These are phyloP conservation scores for Fragum fragum DNA, from an alignment of 2,888 invertebrate genomes.

Conservation along the genomic window DNA sequence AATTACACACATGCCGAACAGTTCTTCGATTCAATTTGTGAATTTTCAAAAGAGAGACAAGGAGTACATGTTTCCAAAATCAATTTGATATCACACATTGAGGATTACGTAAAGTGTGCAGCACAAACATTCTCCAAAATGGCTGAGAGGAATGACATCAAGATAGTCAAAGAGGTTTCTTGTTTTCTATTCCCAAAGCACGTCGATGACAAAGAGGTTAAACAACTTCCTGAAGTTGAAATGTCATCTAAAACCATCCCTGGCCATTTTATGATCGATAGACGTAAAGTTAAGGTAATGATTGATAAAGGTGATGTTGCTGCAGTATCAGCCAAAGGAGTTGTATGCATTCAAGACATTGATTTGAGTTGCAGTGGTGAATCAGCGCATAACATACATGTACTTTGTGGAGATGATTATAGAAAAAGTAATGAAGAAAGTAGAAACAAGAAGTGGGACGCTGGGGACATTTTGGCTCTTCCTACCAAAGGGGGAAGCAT, in stretches of 20 bases:
- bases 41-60: not conserved
- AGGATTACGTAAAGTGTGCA: not conserved
- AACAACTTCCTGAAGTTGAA: not conserved
- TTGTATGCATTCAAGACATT: slow-evolving; percentile 4
- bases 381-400: not conserved
- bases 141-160: no score
- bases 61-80: not conserved
- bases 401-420: not conserved
- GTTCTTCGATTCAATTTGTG: not conserved
- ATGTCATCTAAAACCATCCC: not conserved
- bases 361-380: not conserved
- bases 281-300: not conserved
- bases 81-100: not conserved
- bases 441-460: not conserved
- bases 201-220: no score
- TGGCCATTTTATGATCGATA: not conserved
- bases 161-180: no score
- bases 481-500: not conserved
- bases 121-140: no score
- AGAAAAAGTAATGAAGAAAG: not conserved
- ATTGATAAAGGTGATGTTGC: not conserved
- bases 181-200: not conserved
- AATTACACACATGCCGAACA: not conserved
- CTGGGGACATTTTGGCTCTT: not conserved
- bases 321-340: not conserved